Conservation (phyloP, 1,140 invertebrate genomes). For the Ruditapes philippinarum region DNA sequence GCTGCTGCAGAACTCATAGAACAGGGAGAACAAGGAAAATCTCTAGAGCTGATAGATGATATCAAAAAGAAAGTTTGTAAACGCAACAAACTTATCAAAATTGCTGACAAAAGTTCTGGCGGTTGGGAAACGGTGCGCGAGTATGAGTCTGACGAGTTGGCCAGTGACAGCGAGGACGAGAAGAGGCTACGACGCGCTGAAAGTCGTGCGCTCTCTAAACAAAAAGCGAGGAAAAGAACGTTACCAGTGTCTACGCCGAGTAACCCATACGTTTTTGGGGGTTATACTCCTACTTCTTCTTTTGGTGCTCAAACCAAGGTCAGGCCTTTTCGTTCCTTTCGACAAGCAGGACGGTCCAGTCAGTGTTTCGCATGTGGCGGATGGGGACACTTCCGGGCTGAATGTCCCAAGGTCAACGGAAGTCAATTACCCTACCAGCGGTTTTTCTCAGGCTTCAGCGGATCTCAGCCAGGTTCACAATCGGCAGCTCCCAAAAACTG, state of each 20-base stretch:
- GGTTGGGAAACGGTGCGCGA: conserved; percentile 30
- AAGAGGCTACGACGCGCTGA: conserved; percentile 9
- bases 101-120: conserved; percentile 16
- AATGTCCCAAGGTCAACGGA: not conserved
- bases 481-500: not conserved
- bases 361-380: conserved; percentile 5
- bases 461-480: too few species aligned
- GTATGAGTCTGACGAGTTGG: conserved; percentile 11
- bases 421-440: not conserved
- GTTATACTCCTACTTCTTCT: not conserved
- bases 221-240: not conserved
- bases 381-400: not conserved
- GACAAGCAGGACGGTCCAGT: not conserved
- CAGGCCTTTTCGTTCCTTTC: not conserved
- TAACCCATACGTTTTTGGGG: not conserved
- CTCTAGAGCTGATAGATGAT: not conserved
- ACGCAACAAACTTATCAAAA: conserved; percentile 15
- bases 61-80: not conserved
- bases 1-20: not conserved
- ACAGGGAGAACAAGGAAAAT: not conserved
- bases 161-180: not conserved
- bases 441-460: not conserved
- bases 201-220: not conserved
- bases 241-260: not conserved
- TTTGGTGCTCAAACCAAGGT: not conserved